Evolutionary conservation across 2,797 vertebrate species (phyloP).

Genomic region (Simalia tracyae): DNA sequence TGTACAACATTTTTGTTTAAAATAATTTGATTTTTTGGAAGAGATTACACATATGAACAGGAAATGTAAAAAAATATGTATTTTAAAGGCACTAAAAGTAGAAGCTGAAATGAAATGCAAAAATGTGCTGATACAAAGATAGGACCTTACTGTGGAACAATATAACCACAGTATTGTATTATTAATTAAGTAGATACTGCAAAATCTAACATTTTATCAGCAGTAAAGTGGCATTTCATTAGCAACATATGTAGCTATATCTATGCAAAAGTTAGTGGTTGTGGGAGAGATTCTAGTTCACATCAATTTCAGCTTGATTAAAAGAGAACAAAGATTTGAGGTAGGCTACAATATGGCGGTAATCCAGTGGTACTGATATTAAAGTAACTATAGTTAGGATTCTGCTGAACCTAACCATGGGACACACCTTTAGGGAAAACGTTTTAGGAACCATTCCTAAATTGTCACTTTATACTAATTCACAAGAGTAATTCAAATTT

Average conservation of each 20-base stretch:
- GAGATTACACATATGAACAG: neutral
- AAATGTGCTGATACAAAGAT: neutral
- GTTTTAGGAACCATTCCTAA: slow-evolving; percentile 19
- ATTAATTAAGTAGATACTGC: neutral
- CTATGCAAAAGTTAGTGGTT: neutral
- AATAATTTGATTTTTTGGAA: neutral
- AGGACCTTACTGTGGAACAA: neutral
- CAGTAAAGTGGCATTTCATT: neutral
- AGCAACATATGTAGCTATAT: neutral
- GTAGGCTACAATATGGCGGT: neutral
- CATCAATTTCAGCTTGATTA: neutral
- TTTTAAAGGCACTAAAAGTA: neutral
- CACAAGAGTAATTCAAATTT: slow-evolving; percentile 50
- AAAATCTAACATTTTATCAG: neutral
- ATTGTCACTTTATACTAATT: slow-evolving; percentile 23
- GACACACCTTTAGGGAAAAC: neutral
- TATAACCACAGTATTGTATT: neutral
- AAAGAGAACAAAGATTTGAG: neutral
- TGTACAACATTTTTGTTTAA: neutral
- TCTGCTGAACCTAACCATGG: slow-evolving; percentile 11
- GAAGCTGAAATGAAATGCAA: neutral
- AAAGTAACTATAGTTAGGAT: neutral
- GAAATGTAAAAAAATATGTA: neutral
- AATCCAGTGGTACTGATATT: neutral
- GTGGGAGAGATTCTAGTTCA: neutral